Conservation (phyloP, 1,140 invertebrate genomes). For the Drosophila ercepeae region DNA sequence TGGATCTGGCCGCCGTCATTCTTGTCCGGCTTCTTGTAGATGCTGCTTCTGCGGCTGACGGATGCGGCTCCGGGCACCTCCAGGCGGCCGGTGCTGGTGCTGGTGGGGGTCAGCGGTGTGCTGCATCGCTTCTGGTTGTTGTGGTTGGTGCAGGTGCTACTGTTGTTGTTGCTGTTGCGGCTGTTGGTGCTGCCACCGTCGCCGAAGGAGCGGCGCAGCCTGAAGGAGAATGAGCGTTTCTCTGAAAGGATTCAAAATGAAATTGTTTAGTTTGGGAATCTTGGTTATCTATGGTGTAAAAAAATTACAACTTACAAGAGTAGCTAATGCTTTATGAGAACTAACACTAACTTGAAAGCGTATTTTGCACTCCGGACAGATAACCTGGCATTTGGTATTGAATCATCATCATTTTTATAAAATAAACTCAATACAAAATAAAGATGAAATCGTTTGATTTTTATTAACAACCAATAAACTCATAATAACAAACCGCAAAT, state of each 20-base stretch:
- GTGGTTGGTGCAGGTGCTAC: constrained; percentile 78
- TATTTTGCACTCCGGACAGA: too few species aligned
- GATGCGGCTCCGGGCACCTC: constrained; percentile 68
- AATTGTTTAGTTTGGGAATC: not conserved
- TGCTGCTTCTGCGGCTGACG: constrained; percentile 77
- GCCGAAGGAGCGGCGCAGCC: constrained; percentile 74
- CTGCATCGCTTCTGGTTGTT: constrained; percentile 78
- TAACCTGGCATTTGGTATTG: too few species aligned
- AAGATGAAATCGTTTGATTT: too few species aligned
- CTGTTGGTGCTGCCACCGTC: constrained; percentile 80
- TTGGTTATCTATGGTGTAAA: too few species aligned
- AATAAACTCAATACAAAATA: not conserved
- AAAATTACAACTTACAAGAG: too few species aligned
- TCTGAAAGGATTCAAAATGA: constrained; percentile 49
- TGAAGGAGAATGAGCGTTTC: constrained; percentile 82
- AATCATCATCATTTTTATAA: too few species aligned
- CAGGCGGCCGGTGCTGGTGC: constrained; percentile 67
- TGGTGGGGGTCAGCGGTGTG: constrained; percentile 74
- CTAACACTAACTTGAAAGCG: too few species aligned
- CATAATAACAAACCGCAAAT: not conserved
- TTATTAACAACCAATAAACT: not conserved
- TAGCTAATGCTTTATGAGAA: too few species aligned
- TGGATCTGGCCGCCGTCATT: constrained; percentile 83
- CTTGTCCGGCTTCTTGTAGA: constrained; percentile 77
- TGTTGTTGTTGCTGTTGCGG: constrained; percentile 80